Base-by-base conservation (phyloP, 2,113 vertebrate species). In the Megalops atlanticus region DNA sequence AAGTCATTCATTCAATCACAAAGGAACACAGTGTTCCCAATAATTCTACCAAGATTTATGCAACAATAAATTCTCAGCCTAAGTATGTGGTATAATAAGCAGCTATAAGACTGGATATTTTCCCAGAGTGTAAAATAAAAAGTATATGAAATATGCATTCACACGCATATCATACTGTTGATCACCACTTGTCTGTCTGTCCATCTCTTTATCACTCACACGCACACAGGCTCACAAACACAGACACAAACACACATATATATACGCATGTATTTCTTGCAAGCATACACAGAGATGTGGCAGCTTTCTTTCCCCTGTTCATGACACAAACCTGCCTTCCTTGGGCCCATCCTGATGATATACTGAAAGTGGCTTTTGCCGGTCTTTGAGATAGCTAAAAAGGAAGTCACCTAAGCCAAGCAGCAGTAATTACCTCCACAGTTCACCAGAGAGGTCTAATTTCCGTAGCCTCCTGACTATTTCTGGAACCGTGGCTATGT, bases 361-460 rank as follows among this genome's bases (percentile, higher is more conserved):
- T 86, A 91, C 84, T 88, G 86, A 89, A 83, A 84, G 79, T 77
- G 68, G 0, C 85, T 87, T n/a, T 78, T 80, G 18, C 68, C 12
- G n/a, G 83, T 78, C 74, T 82, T 78, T 84, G 69, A 6, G 74
- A 82, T 76, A 27, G 81, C 85, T 84, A 84, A 85, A 84, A 77
- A 83, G 49, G 73, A 86, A 86, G 76, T 87, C 87, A 87, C 87
- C 88, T 88, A 85, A 91, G 87, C 87, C 76, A 82, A 83, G 80
- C 88, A 86, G 80, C 74, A 84, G 83, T 86, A 87, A 94, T 93
- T 88, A 89, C 82, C 86, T 91, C 83, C 85, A 79, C 86, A 91
- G 88, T 86, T 92, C 90, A 87, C 75, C 87, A 89, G 41, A 2
- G 81, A 89, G 87, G 84, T 87, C 86, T 90, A 88, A 92, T 91